Percentiles rank a stretch among this genome's conserved stretches.
These are phyloP conservation scores for Agrotis clavis DNA, from an alignment of 2,888 invertebrate species.

Conservation along the genomic window DNA sequence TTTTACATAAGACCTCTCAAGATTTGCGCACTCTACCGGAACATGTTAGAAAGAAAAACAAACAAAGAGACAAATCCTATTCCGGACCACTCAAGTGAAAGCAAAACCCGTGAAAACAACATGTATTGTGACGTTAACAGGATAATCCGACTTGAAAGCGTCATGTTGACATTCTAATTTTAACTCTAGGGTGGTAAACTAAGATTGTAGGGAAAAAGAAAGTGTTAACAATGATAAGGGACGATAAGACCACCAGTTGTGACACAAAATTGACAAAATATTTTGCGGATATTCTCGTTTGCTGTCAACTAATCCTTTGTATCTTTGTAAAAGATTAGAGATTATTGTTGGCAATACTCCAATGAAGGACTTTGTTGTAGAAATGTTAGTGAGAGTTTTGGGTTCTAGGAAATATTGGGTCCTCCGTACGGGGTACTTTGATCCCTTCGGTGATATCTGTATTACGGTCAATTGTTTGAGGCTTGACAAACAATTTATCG, in stretches of 20 bases:
- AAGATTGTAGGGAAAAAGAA: slow-evolving; percentile 77
- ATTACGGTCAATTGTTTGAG: slow-evolving; percentile 11
- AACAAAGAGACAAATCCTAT: slow-evolving; percentile 42
- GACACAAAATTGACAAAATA: slow-evolving; percentile 88
- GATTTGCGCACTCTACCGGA: slow-evolving; percentile 37
- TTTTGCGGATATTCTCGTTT: slow-evolving; percentile 79
- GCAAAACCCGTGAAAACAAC: slow-evolving; percentile 76
- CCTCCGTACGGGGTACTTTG: slow-evolving; percentile 39
- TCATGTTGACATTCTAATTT: slow-evolving; percentile 87
- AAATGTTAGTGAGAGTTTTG: slow-evolving; percentile 67
- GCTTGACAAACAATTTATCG: slow-evolving; percentile 7
- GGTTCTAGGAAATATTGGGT: slow-evolving; percentile 43
- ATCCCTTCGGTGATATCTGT: slow-evolving; percentile 27
- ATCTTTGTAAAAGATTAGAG: slow-evolving; percentile 76
- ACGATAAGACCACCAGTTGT: slow-evolving; percentile 86
- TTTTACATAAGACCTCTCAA: slow-evolving; percentile 22
- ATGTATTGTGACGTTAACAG: slow-evolving; percentile 72
- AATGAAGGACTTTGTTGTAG: slow-evolving; percentile 62
- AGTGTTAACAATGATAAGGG: slow-evolving; percentile 75
- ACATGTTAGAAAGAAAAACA: slow-evolving; percentile 32
- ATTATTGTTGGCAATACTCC: slow-evolving; percentile 63
- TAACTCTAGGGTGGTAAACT: slow-evolving; percentile 61
- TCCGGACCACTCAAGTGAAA: slow-evolving; percentile 68
- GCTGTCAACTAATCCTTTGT: slow-evolving; percentile 76
- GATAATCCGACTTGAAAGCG: slow-evolving; percentile 75